Percentiles rank a stretch among this genome's conserved stretches.
Conservation (phyloP, 2,888 invertebrate species). For the Scaptomyza flava region DNA sequence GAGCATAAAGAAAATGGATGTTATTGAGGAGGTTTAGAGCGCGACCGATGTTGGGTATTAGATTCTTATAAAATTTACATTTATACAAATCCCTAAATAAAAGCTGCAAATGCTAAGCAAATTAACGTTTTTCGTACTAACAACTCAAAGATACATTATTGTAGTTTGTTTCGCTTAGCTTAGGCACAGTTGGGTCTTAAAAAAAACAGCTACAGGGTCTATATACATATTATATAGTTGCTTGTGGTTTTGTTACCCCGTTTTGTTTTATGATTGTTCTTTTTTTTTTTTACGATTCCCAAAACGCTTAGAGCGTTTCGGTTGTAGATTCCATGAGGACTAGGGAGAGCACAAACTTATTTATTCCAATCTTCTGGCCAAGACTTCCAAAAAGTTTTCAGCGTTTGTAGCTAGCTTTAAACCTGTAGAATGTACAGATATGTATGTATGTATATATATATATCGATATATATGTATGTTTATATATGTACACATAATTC, state of each 20-base stretch:
- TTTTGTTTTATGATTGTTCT: not conserved
- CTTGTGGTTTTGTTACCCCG: not conserved
- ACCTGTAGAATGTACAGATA: constrained; percentile 30
- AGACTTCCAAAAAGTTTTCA: constrained; percentile 21
- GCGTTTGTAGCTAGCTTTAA: constrained; percentile 47
- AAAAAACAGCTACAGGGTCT: not conserved
- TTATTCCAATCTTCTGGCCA: constrained; percentile 19
- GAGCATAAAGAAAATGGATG: constrained; percentile 32
- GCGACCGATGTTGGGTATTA: constrained; percentile 66
- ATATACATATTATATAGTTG: not conserved
- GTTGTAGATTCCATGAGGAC: constrained; percentile 11
- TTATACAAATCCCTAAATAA: constrained; percentile 23
- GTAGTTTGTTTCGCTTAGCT: no score
- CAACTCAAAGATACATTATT: constrained; percentile 12
- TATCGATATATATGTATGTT: constrained; percentile 37
- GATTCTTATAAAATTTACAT: constrained; percentile 27
- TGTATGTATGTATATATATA: constrained; percentile 20
- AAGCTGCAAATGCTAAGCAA: not conserved
- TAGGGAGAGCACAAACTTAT: constrained; percentile 12
- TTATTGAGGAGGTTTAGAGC: constrained; percentile 59
- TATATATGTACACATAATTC: constrained; percentile 49
- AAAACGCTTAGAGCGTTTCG: constrained; percentile 17
- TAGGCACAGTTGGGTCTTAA: constrained; percentile 2
- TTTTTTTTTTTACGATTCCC: constrained; percentile 1
- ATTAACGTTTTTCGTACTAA: constrained; percentile 31